phyloP scores from a whole-genome alignment of 1,140 invertebrate species.

The Bombus waltoni region DNA sequence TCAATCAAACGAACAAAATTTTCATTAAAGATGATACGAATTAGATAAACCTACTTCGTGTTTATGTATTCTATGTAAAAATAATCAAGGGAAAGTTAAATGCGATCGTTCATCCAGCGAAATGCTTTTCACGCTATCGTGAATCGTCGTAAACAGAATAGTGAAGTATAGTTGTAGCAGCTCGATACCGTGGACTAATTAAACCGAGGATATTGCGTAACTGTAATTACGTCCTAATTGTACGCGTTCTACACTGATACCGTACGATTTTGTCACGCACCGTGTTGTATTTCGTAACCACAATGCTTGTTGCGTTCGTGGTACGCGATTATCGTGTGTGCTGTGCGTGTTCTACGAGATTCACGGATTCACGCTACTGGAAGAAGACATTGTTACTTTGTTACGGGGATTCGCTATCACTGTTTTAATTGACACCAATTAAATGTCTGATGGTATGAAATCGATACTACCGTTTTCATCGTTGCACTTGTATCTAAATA shows the following conservation, averaged over 20 bases:
- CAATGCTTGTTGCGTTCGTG: slow-evolving; percentile 13
- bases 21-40: background rate
- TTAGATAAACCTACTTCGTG: background rate
- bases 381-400: background rate
- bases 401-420: background rate
- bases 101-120: background rate
- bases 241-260: background rate
- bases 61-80: background rate
- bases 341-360: background rate
- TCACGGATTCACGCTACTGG: background rate
- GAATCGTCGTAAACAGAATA: background rate
- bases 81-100: background rate
- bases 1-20: too few relatives aligned
- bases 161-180: background rate
- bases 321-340: slow-evolving; percentile 1
- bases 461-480: too few relatives aligned
- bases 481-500: too few relatives aligned
- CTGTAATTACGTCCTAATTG: slow-evolving; percentile 21
- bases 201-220: slow-evolving; percentile 28
- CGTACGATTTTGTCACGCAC: slow-evolving; percentile 1
- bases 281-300: slow-evolving; percentile 7
- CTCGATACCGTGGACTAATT: slow-evolving; percentile 2
- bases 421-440: background rate
- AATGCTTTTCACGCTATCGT: background rate
- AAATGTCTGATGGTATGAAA: too few relatives aligned